A percentile compares a stretch with the other conserved stretches of the same genome.
These are phyloP conservation scores for Myzus persicae DNA, from an alignment of 1,140 invertebrate genomes.

Conservation along the genomic window DNA sequence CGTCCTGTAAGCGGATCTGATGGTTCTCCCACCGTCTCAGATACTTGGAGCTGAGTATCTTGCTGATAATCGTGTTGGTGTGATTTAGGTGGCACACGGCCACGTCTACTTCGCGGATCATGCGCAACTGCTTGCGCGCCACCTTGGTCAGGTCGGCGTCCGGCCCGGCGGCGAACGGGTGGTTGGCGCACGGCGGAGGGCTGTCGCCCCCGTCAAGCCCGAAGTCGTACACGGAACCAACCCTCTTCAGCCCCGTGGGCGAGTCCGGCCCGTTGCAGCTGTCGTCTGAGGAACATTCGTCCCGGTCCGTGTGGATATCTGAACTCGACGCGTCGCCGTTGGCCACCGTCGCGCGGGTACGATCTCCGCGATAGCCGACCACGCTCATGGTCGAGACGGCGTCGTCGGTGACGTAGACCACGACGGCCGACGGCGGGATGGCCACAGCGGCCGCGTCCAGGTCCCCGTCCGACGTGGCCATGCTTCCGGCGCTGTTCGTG, in stretches of 20 bases:
- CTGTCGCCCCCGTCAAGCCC: background rate
- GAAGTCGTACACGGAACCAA: conserved; percentile 43
- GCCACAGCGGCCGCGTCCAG: background rate
- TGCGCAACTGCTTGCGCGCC: conserved; percentile 75
- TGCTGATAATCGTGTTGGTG: conserved; percentile 80
- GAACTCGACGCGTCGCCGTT: background rate
- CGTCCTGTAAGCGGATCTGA: conserved; percentile 75
- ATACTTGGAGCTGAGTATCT: conserved; percentile 83
- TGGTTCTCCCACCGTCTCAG: conserved; percentile 83
- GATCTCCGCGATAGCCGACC: background rate
- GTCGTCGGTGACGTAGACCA: background rate
- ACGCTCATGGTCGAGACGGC: background rate
- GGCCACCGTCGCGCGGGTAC: background rate
- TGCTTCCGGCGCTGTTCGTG: background rate
- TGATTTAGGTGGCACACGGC: conserved; percentile 83
- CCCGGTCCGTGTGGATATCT: conserved; percentile 48
- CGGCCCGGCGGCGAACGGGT: background rate
- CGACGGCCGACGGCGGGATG: background rate
- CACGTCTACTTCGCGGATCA: conserved; percentile 78
- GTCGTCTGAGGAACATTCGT: conserved; percentile 44
- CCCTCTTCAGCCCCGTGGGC: conserved; percentile 27
- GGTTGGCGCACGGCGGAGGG: background rate
- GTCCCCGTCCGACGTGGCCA: background rate
- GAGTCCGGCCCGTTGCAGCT: conserved; percentile 39
- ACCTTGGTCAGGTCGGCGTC: conserved; percentile 43